Percentiles rank a stretch among this genome's conserved stretches.
phyloP scores from a whole-genome alignment of 2,113 vertebrate species.

The Colistium nudipinnis region DNA sequence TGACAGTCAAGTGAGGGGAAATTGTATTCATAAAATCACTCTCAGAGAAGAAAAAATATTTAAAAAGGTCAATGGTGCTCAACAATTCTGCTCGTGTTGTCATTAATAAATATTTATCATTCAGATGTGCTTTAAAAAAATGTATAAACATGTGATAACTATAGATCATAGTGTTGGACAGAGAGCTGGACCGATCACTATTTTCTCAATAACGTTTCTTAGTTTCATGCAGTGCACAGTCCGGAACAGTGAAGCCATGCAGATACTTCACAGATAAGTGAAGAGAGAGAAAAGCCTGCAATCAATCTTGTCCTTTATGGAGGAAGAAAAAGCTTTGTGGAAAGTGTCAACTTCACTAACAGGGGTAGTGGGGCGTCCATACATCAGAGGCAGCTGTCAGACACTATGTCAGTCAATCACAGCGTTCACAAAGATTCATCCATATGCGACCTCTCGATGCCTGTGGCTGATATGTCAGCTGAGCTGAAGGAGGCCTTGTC shows the following conservation, averaged over 20 bases:
- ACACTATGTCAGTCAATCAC: constrained; percentile 32
- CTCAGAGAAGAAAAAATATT: too few species aligned
- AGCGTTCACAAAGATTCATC: constrained; percentile 45
- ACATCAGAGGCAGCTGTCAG: constrained; percentile 60
- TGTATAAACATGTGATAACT: too few species aligned
- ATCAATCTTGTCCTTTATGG: constrained; percentile 50
- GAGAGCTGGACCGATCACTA: neutral
- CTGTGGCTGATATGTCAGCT: constrained; percentile 21
- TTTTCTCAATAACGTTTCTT: too few species aligned
- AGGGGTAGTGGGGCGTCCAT: constrained; percentile 32
- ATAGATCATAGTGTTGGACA: too few species aligned
- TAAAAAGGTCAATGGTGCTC: too few species aligned
- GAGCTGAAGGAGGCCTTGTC: constrained; percentile 10
- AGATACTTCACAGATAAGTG: neutral
- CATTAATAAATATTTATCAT: too few species aligned
- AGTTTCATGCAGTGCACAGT: neutral
- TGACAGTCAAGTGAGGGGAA: too few species aligned
- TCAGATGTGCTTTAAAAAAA: too few species aligned
- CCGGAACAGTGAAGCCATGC: neutral
- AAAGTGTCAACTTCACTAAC: constrained; percentile 38
- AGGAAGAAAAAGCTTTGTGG: constrained; percentile 35
- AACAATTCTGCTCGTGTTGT: too few species aligned
- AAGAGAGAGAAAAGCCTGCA: constrained; percentile 30
- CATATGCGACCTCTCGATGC: constrained; percentile 47
- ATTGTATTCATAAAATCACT: too few species aligned